These are phyloP conservation scores for Galemys pyrenaicus DNA, from an alignment of 2,113 vertebrate genomes.

Conservation along the genomic window DNA sequence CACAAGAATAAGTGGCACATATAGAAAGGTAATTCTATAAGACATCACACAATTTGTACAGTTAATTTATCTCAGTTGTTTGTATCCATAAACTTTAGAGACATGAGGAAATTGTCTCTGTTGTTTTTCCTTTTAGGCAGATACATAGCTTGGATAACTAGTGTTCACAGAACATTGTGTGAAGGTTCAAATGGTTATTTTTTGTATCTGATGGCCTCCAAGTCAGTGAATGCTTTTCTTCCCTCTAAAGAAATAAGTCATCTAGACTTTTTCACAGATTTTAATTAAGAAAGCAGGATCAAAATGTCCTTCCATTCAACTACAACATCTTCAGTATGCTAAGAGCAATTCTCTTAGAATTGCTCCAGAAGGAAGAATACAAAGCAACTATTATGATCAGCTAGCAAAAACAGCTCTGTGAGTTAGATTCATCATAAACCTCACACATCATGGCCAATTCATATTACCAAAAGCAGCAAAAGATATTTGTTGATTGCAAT, in stretches of 20 bases:
- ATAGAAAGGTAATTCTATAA: background rate
- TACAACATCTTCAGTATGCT: rapidly evolving
- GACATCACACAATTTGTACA: background rate
- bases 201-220: background rate
- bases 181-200: background rate
- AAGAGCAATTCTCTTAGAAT: background rate
- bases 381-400: background rate
- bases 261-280: background rate
- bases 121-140: background rate
- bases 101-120: background rate
- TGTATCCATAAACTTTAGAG: background rate
- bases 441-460: background rate
- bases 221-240: background rate
- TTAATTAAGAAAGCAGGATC: background rate
- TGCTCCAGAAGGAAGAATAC: background rate
- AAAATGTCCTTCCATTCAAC: background rate
- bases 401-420: slow-evolving; percentile 1
- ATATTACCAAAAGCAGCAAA: slow-evolving; percentile 24
- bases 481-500: background rate
- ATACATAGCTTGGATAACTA: background rate
- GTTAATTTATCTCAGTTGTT: background rate
- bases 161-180: background rate
- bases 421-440: background rate
- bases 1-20: background rate
- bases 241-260: background rate